A percentile compares a stretch with the other conserved stretches of the same genome.
These are phyloP conservation scores for Chionoecetes opilio DNA, from an alignment of 1,140 invertebrate species.

Conservation along the genomic window DNA sequence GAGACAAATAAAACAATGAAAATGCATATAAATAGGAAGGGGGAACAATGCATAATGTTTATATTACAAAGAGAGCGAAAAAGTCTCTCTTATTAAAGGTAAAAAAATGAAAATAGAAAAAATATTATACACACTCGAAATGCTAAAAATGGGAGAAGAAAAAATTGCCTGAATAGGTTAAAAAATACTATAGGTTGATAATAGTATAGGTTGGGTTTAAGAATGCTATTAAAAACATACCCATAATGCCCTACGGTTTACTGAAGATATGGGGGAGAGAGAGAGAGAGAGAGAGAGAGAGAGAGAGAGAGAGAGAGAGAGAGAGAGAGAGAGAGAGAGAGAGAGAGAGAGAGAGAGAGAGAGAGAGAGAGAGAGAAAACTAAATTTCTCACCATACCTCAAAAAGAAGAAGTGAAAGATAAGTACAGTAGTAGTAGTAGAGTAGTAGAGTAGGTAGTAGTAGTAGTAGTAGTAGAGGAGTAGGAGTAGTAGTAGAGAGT, in stretches of 20 bases:
- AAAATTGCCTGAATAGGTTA: neutral
- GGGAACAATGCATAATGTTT: neutral
- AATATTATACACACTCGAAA: slow-evolving; percentile 3
- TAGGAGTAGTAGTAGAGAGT: neutral
- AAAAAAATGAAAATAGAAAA: neutral
- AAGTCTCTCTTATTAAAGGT: neutral
- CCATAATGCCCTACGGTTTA: neutral
- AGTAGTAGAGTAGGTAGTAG: slow-evolving; percentile 29
- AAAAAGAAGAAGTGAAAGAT: no score
- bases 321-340: neutral
- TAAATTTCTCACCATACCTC: no score
- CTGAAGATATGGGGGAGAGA: neutral
- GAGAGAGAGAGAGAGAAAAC: no score
- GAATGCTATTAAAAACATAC: neutral
- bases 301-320: neutral
- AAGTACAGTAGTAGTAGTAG: neutral
- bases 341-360: neutral
- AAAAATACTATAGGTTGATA: no score
- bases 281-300: neutral
- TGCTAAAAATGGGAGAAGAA: neutral
- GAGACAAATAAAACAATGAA: neutral
- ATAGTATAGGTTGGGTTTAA: neutral
- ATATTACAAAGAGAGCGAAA: neutral
- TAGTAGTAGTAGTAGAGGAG: slow-evolving; percentile 20
- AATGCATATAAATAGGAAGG: neutral